A percentile compares a stretch with the other conserved stretches of the same genome.
Evolutionary conservation across 2,797 vertebrate genomes (phyloP).

Genomic region (Poliocrania exsul): DNA sequence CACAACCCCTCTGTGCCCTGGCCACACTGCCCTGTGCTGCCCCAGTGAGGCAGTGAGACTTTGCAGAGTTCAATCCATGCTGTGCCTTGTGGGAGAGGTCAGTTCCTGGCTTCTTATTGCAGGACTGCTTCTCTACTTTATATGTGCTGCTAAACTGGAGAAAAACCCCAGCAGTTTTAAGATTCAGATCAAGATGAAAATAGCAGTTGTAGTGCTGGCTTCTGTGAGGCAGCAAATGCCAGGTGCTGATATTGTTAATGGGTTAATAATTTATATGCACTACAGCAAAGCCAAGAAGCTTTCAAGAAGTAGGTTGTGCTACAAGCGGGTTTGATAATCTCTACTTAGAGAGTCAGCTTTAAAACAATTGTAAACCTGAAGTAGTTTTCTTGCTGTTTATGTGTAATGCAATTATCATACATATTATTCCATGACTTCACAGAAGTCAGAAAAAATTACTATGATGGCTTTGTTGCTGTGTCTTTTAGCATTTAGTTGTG

Average conservation of each 20-base stretch:
- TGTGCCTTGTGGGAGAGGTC: rapidly evolving
- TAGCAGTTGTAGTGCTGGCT: not conserved
- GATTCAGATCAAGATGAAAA: not conserved
- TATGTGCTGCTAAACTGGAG: not conserved
- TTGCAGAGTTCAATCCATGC: not conserved
- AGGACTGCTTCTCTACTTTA: not conserved
- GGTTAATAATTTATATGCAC: not conserved
- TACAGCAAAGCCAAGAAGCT: not conserved
- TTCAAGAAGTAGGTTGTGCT: not conserved
- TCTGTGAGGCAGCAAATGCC: not conserved
- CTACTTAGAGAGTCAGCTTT: not conserved
- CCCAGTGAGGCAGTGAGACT: rapidly evolving
- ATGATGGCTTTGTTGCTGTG: not conserved
- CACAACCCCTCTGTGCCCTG: rapidly evolving
- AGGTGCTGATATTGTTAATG: not conserved
- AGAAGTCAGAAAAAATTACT: not conserved
- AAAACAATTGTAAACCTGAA: not conserved
- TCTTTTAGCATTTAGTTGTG: not conserved
- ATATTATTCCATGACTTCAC: not conserved
- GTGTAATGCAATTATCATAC: not conserved
- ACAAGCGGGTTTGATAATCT: not conserved
- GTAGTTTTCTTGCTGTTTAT: not conserved
- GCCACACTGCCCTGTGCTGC: rapidly evolving
- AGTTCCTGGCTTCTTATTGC: not conserved
- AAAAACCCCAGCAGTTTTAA: not conserved